Conservation (phyloP, 2,888 invertebrate genomes). For the Drosophila basisetae region DNA sequence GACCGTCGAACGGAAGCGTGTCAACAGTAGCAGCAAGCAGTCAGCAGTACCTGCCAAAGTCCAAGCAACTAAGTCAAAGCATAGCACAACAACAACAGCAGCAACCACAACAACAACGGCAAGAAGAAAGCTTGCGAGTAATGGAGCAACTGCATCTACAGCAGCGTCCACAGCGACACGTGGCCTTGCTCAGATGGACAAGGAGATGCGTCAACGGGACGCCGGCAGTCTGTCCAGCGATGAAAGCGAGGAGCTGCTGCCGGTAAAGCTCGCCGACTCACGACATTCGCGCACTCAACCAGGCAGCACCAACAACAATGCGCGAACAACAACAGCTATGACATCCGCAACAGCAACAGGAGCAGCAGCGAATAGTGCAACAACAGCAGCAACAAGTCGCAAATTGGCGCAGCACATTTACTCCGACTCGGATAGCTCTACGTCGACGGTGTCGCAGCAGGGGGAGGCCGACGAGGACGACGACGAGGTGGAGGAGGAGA, state of each 20-base stretch:
- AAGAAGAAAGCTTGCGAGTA: slow-evolving; percentile 47
- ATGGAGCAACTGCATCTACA: slow-evolving; percentile 29
- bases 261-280: slow-evolving; percentile 85
- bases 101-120: slow-evolving; percentile 27
- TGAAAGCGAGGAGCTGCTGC: slow-evolving; percentile 92
- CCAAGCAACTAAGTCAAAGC: slow-evolving; percentile 76
- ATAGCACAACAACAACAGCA: slow-evolving; percentile 40
- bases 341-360: slow-evolving; percentile 10
- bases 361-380: slow-evolving; percentile 2
- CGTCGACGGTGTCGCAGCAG: slow-evolving; percentile 48
- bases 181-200: slow-evolving; percentile 88
- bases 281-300: slow-evolving; percentile 19
- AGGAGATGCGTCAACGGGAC: slow-evolving; percentile 89
- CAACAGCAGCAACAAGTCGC: slow-evolving; percentile 43
- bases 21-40: slow-evolving; percentile 59
- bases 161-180: slow-evolving; percentile 84
- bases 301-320: slow-evolving; percentile 11
- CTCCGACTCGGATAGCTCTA: slow-evolving; percentile 89
- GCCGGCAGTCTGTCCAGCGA: slow-evolving; percentile 90
- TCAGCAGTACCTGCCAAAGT: slow-evolving; percentile 69
- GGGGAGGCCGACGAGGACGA: slow-evolving; percentile 14
- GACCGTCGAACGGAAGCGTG: slow-evolving; percentile 37
- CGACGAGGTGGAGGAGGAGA: slow-evolving; percentile 80
- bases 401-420: slow-evolving; percentile 91
- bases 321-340: not conserved